Conservation (phyloP, 2,113 vertebrate genomes). For the Mobula birostris region DNA sequence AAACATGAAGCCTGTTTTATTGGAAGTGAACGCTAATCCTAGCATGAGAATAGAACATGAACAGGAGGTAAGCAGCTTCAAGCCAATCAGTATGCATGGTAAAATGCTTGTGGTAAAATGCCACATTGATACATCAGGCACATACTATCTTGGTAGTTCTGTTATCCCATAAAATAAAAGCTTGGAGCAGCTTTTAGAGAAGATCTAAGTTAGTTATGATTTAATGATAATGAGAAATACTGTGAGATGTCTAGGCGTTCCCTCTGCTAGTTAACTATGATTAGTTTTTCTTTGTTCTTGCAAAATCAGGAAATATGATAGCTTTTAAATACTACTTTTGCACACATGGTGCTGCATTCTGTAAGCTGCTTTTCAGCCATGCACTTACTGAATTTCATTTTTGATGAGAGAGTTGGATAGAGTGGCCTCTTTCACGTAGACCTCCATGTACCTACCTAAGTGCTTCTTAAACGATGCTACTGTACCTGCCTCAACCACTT, state of each 20-base stretch:
- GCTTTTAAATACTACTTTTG: neutral
- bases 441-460: too few relatives aligned
- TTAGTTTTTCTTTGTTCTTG: neutral
- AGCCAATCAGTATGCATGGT: neutral
- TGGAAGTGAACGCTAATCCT: constrained; percentile 96
- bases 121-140: neutral
- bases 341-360: neutral
- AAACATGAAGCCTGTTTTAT: constrained; percentile 84
- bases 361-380: neutral
- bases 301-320: neutral
- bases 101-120: neutral
- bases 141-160: neutral
- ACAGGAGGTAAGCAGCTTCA: constrained; percentile 67
- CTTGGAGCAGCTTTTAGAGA: neutral
- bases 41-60: constrained; percentile 97
- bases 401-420: neutral
- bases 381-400: neutral
- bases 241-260: neutral
- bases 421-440: neutral
- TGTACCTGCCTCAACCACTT: too few relatives aligned
- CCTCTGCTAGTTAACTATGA: neutral
- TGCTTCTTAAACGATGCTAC: too few relatives aligned
- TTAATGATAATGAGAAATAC: neutral
- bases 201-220: neutral
- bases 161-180: neutral